phyloP scores from a whole-genome alignment of 1,140 invertebrate genomes.

The Drosophila ironensis region DNA sequence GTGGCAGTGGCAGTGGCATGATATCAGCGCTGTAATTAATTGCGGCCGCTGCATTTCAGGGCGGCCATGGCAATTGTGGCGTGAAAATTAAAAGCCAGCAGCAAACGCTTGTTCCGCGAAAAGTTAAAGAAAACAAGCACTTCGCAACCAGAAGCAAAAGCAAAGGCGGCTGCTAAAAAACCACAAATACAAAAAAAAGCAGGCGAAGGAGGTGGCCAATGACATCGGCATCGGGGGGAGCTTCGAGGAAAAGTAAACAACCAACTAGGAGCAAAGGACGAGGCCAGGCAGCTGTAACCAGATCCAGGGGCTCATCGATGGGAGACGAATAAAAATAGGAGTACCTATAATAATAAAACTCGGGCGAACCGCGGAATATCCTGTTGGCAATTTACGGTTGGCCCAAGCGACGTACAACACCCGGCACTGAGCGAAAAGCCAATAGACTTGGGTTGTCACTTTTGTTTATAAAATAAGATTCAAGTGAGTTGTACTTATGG shows the following conservation, averaged over 20 bases:
- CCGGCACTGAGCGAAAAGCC: conserved; percentile 5
- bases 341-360: conserved; percentile 44
- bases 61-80: conserved; percentile 78
- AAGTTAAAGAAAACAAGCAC: conserved; percentile 68
- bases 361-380: conserved; percentile 65
- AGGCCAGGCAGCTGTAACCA: conserved; percentile 13
- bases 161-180: no score
- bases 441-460: no score
- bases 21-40: conserved; percentile 78
- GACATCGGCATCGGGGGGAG: conserved; percentile 10
- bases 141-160: conserved; percentile 48
- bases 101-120: conserved; percentile 49
- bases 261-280: conserved; percentile 18
- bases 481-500: no score
- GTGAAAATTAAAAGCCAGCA: conserved; percentile 76
- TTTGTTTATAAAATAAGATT: no score
- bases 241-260: conserved; percentile 37
- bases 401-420: conserved; percentile 57
- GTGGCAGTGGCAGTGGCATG: conserved; percentile 43
- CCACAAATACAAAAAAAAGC: conserved; percentile 28
- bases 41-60: conserved; percentile 76
- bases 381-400: conserved; percentile 73
- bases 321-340: conserved; percentile 42
- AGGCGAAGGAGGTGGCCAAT: conserved; percentile 5
- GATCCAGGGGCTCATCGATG: conserved; percentile 42